Percentiles rank a stretch among this genome's conserved stretches.
phyloP scores from a whole-genome alignment of 2,888 invertebrate species.

The Therioaphis trifolii region DNA sequence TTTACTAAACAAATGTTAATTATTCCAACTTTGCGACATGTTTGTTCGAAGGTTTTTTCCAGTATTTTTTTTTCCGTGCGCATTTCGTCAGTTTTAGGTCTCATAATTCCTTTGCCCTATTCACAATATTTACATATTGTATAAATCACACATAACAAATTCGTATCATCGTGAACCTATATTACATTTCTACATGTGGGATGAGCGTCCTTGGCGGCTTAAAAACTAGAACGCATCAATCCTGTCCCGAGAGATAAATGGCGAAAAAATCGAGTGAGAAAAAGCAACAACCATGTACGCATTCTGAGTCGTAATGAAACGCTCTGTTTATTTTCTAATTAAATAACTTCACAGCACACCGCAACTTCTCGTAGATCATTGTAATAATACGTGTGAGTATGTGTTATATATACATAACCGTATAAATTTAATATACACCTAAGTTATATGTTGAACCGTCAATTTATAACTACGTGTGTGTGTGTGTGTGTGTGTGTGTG shows the following conservation, averaged over 20 bases:
- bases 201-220: neutral
- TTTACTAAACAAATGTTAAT: no score
- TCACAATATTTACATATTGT: no score
- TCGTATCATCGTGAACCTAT: neutral
- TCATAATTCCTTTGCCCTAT: no score
- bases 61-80: no score
- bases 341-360: conserved; percentile 31
- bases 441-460: neutral
- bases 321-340: conserved; percentile 59
- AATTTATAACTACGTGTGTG: no score
- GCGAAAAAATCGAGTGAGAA: conserved; percentile 17
- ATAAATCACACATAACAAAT: no score
- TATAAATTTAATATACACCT: neutral
- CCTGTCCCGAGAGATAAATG: neutral
- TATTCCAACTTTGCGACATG: no score
- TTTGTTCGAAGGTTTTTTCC: no score
- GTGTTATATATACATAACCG: neutral
- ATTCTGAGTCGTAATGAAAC: conserved; percentile 29
- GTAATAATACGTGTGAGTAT: no score
- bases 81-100: no score
- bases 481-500: no score
- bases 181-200: neutral
- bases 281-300: neutral
- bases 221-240: conserved; percentile 11
- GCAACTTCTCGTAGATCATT: conserved; percentile 10